These are phyloP conservation scores for Ostrea denselamellosa DNA, from an alignment of 1,140 invertebrate species.

Conservation along the genomic window DNA sequence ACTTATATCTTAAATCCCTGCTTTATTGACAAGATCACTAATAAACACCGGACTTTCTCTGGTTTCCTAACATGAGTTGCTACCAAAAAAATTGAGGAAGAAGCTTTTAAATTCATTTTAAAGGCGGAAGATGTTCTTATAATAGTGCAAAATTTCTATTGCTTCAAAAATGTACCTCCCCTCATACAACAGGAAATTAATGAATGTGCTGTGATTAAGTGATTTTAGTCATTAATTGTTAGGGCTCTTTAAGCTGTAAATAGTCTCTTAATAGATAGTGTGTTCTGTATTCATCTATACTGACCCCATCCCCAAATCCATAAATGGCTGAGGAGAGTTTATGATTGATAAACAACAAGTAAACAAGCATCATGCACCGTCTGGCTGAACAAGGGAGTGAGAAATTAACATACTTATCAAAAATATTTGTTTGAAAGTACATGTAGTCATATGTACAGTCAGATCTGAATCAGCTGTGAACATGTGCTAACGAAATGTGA, in stretches of 20 bases:
- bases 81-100: constrained; percentile 1
- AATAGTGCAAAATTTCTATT: neutral
- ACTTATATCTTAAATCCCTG: constrained; percentile 13
- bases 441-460: too few relatives aligned
- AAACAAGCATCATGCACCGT: neutral
- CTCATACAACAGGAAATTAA: neutral
- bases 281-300: neutral
- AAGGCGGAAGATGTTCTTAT: constrained; percentile 7
- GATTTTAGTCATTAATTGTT: neutral
- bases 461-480: too few relatives aligned
- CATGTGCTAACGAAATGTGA: too few relatives aligned
- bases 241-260: neutral
- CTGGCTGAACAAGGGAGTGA: neutral
- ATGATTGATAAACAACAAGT: neutral
- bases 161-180: neutral
- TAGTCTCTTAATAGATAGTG: neutral
- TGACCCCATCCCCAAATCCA: neutral
- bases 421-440: too few relatives aligned
- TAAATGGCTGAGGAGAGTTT: constrained; percentile 1
- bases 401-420: neutral
- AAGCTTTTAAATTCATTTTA: neutral
- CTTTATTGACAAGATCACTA: neutral
- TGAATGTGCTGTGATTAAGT: neutral
- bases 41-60: neutral
- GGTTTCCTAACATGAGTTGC: neutral